Base-by-base conservation (phyloP, 2,888 invertebrate genomes). In the Notodonta dromedarius region DNA sequence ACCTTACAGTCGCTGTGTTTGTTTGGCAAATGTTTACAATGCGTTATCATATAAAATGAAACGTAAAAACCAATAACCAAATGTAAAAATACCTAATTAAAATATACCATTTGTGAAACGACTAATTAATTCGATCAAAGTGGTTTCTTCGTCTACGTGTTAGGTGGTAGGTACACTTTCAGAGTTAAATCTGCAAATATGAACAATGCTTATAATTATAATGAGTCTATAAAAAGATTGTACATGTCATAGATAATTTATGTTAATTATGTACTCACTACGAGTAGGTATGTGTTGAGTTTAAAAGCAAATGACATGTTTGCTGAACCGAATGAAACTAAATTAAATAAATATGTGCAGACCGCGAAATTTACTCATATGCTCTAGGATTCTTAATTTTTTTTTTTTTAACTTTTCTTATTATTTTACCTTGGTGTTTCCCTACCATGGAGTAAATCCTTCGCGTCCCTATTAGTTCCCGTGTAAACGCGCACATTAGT, bases 231-330 rank as follows among this genome's bases (percentile, higher is more conserved):
- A 70, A 71, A 73, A 67, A 73, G 76, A 78, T 75, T 77, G 62
- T 71, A 78, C 66, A 67, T 78, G 79, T 79, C 80, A 70, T 65
- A 73, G 74, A 71, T 83, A 80, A 79, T 80, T 75, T 72, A 76
- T 73, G 73, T 66, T 68, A 73, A 73, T 67, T 73, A 72, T 70
- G 67, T 71, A 72, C 66, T 5, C 4, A 46, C 13, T 46, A n/a
- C 46, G 63, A 63, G 57, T 61, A 63, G 24, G 57, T 61, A 74
- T 76, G 56, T 74, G 70, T 71, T 65, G 67, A 77, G 70, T 81
- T 83, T 81, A 66, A 76, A 76, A 76, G 65, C 67, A 73, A 80
- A 79, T 83, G 85, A 84, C 87, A 86, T 83, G 78, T 83, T 84
- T 84, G 80, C 80, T 61, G 62, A 51, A 66, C 70, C 73, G 68